Evolutionary conservation across 2,888 invertebrate genomes (phyloP), one percentile per base, ranked within the genome.

Genomic region (Ophraella communa): DNA sequence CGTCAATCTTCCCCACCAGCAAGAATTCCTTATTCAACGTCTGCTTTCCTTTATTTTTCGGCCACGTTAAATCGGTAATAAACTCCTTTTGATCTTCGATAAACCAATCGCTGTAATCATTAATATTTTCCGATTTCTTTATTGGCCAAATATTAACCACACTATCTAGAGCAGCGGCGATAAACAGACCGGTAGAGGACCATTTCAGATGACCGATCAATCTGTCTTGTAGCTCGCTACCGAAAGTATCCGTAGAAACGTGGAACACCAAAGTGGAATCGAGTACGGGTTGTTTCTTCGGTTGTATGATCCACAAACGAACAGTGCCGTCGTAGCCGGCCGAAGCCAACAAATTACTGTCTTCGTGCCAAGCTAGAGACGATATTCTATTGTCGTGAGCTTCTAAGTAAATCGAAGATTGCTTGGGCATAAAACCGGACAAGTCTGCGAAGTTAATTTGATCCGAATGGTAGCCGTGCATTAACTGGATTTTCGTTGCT

Each of bases 301-400:
- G 79, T 58, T 81, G 80, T 4, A 84, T 80, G 49, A 82, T 79
- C 88, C 88, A 88, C 11, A 87, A 78, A 18, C 88, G 78, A 0
- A 88, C 85, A 1, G 87, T 88, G n/a, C 87, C 87, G 77, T 88
- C 88, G 75, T 84, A 85, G 0, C 86, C 87, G 74, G 86, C 85
- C 2, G 87, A 85, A 20, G 87, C 87, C 35, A 88, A 79, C 18
- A 84, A 77, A 39, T 78, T 78, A 54, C 81, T 83, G 55, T 79
- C 81, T 7, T 79, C 76, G 71, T 83, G 82, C 84, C 84, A 87
- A 5, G 80, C 79, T 47, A 85, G 80, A 2, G 71, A 69, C 1
- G 73, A 68, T 3, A 78, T 71, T 65, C 76, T 65, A 74, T 87
- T 86, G 68, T 87, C 86, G 74, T 87, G 87, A 1, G 85, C 87